Base-by-base conservation (phyloP, 2,797 vertebrate species). In the Loriculus beryllinus region DNA sequence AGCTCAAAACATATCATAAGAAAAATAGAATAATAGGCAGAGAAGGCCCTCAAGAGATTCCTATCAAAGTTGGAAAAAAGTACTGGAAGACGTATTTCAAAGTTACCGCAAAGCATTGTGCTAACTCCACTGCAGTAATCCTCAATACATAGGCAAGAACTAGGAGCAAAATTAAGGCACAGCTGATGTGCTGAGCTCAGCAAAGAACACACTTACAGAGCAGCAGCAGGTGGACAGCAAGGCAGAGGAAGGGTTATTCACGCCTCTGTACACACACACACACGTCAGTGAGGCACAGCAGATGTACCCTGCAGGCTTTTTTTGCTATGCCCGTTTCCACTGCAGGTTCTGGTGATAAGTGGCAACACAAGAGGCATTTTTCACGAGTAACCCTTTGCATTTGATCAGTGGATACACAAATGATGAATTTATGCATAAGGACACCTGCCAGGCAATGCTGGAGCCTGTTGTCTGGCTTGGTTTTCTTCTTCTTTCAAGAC, bases 231-330 rank as follows among this genome's bases (percentile, higher is more conserved):
- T 76, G 77, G 65, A 29, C 33, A 28, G 47, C 3, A 6, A 51
- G 56, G 82, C 64, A 74, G 71, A 78, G 2, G 68, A 45, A 59
- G 88, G 33, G 57, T 71, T 74, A 59, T 59, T 70, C 42, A 48
- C 3, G 7, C 57, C 64, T 23, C 33, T 18, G 59, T 5, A 11
- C 3, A 25, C 18, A 5, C 3, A 1, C 14, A 5, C 3, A 1
- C 12, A 37, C 18, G 14, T 18, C 63, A 52, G 22, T 28, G 5
- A 28, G 26, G 26, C 28, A 0, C 6, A 59, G 65, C 74, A 79
- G 77, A 78, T 64, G 89, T 2, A 33, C 52, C 54, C 79, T 51
- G 82, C 22, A 12, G 47, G 86, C 79, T 54, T 57, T 37, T 35
- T 59, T 20, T 19, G 37, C 68, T 56, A 9, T 40, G 72, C 60